phyloP scores from a whole-genome alignment of 2,113 vertebrate genomes.

The Syrrhaptes paradoxus region DNA sequence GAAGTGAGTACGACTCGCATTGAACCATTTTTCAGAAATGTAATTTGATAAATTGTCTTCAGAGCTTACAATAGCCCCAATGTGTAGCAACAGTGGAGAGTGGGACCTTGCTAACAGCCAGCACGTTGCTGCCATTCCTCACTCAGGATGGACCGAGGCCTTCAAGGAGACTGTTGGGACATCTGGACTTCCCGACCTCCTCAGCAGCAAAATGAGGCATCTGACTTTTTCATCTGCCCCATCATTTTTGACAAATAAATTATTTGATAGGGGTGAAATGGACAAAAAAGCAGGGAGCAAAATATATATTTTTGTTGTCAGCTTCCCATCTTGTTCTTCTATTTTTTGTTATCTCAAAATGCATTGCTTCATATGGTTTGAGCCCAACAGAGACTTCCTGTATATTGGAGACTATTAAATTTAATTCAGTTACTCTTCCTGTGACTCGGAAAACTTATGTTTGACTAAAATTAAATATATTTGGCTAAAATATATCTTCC shows the following conservation, averaged over 20 bases:
- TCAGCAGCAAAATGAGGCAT: background rate
- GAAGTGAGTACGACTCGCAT: conserved; percentile 33
- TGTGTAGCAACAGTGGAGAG: background rate
- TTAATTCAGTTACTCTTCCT: background rate
- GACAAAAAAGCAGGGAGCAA: background rate
- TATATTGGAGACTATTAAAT: background rate
- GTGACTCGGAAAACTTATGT: conserved; percentile 9
- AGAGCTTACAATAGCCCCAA: background rate
- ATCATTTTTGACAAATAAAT: background rate
- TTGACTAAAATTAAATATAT: conserved; percentile 5
- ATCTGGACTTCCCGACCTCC: background rate
- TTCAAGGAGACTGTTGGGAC: background rate
- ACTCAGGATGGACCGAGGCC: background rate
- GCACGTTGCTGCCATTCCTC: background rate
- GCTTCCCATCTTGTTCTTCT: background rate
- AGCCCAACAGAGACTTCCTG: background rate
- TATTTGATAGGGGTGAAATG: background rate
- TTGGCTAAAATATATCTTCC: background rate
- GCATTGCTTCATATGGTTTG: background rate
- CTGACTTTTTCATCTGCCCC: background rate
- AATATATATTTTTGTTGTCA: background rate
- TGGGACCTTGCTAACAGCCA: background rate
- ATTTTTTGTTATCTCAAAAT: background rate
- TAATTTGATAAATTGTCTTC: conserved; percentile 36
- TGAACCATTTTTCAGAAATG: background rate